Evolutionary conservation across 2,888 invertebrate genomes (phyloP).

Genomic region (Drosophila testacea): DNA sequence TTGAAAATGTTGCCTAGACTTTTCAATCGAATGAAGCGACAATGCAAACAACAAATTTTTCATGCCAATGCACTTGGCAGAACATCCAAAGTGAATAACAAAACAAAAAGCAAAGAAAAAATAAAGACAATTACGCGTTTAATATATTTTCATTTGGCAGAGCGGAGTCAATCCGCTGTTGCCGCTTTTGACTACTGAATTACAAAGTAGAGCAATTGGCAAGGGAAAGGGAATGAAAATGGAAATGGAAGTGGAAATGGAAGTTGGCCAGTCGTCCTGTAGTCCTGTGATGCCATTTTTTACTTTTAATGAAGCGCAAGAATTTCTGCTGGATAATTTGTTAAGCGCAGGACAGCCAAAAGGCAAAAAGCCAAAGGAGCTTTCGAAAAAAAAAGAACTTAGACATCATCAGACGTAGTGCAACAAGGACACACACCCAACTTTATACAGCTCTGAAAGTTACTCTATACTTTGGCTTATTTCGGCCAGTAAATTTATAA

Average conservation of each 20-base stretch:
- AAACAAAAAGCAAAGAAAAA: slow-evolving; percentile 29
- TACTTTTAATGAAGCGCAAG: slow-evolving; percentile 83
- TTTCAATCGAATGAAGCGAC: slow-evolving; percentile 54
- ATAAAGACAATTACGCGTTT: slow-evolving; percentile 74
- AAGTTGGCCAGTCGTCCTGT: slow-evolving; percentile 47
- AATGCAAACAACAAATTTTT: slow-evolving; percentile 70
- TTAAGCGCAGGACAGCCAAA: slow-evolving; percentile 73
- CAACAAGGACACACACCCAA: slow-evolving; percentile 44
- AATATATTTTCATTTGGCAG: slow-evolving; percentile 76
- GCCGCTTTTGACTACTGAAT: slow-evolving; percentile 61
- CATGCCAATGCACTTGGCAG: slow-evolving; percentile 72
- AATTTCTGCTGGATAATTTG: slow-evolving; percentile 83
- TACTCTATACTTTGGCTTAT: slow-evolving; percentile 77
- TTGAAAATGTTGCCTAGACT: slow-evolving; percentile 52
- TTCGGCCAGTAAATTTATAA: slow-evolving; percentile 72
- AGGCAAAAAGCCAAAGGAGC: slow-evolving; percentile 74
- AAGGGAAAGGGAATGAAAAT: not conserved
- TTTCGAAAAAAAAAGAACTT: slow-evolving; percentile 44
- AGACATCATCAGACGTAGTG: slow-evolving; percentile 58
- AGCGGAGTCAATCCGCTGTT: slow-evolving; percentile 21
- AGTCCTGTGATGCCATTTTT: slow-evolving; percentile 72
- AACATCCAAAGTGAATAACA: slow-evolving; percentile 15
- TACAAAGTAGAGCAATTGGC: slow-evolving; percentile 27
- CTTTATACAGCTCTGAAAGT: slow-evolving; percentile 42
- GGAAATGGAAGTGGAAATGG: not conserved